Evolutionary conservation across 2,888 invertebrate genomes (phyloP).

Genomic region (Drosophila dives): DNA sequence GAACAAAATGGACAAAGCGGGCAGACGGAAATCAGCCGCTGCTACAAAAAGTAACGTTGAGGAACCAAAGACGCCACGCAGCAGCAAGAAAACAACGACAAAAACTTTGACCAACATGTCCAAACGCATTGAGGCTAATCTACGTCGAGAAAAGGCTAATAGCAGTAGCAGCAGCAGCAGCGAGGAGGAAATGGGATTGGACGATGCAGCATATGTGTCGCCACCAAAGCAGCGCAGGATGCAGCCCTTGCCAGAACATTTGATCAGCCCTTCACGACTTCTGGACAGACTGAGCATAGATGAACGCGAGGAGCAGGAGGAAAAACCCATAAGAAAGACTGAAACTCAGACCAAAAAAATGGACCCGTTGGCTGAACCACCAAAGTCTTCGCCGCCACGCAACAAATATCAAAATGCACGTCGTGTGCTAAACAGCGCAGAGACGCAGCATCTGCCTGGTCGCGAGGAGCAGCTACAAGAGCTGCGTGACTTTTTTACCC

Average conservation of each 20-base stretch:
- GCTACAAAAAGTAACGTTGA: conserved; percentile 26
- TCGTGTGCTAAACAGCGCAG: conserved; percentile 83
- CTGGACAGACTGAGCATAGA: conserved; percentile 83
- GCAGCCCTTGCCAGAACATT: conserved; percentile 58
- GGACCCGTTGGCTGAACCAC: not conserved
- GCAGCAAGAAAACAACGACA: conserved; percentile 59
- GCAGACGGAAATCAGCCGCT: conserved; percentile 37
- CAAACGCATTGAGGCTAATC: conserved; percentile 40
- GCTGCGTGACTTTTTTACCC: conserved; percentile 89
- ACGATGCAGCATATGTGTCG: conserved; percentile 60
- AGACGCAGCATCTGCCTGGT: conserved; percentile 88
- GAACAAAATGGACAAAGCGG: conserved; percentile 72
- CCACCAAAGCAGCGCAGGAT: conserved; percentile 82
- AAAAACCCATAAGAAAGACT: conserved; percentile 39
- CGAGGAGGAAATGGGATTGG: conserved; percentile 35
- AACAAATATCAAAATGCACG: conserved; percentile 84
- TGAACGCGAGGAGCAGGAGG: conserved; percentile 44
- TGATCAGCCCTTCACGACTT: conserved; percentile 82
- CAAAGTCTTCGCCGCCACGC: conserved; percentile 53
- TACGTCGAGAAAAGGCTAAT: conserved; percentile 1
- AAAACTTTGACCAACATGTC: conserved; percentile 19
- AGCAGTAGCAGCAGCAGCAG: conserved; percentile 6
- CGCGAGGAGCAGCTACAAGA: conserved; percentile 91
- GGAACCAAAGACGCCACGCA: conserved; percentile 75
- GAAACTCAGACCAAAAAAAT: conserved; percentile 15